Evolutionary conservation across 2,888 invertebrate genomes (phyloP).

Genomic region (Dryobotodes eremita): DNA sequence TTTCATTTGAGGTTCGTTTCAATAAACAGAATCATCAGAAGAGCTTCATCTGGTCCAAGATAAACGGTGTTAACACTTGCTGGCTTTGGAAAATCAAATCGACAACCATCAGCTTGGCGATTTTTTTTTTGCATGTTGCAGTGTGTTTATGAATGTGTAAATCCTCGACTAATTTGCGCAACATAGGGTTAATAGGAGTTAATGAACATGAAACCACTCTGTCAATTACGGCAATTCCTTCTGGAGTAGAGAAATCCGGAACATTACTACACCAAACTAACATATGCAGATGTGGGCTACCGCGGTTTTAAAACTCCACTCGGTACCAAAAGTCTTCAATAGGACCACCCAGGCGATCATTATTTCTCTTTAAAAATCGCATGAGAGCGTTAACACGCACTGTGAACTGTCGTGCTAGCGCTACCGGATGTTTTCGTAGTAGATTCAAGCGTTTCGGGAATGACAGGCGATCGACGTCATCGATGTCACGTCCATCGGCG

Average conservation of each 20-base stretch:
- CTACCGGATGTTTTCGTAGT: conserved; percentile 39
- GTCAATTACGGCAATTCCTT: conserved; percentile 61
- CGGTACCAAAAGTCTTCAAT: conserved; percentile 61
- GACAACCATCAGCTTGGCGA: conserved; percentile 46
- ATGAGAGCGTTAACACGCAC: conserved; percentile 49
- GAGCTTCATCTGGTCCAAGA: conserved; percentile 65
- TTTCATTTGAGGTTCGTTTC: conserved; percentile 65
- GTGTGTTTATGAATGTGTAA: conserved; percentile 67
- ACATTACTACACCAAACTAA: conserved; percentile 66
- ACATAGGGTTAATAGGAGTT: background rate
- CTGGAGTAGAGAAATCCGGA: conserved; percentile 53
- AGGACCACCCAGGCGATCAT: conserved; percentile 1
- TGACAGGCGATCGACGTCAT: conserved; percentile 8
- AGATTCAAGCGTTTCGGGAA: conserved; percentile 26
- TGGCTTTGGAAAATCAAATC: conserved; percentile 65
- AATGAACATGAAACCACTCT: conserved; percentile 67
- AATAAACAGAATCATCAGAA: conserved; percentile 71
- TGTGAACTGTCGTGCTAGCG: conserved; percentile 30
- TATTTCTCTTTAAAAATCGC: background rate
- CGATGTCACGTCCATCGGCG: background rate
- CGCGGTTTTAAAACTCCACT: conserved; percentile 74
- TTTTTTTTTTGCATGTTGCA: conserved; percentile 61
- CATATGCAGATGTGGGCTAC: conserved; percentile 68
- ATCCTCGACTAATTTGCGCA: conserved; percentile 12
- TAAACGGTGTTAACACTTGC: conserved; percentile 59